Evolutionary conservation across 2,113 vertebrate genomes (phyloP).

Genomic region (Phyllopteryx taeniolatus): DNA sequence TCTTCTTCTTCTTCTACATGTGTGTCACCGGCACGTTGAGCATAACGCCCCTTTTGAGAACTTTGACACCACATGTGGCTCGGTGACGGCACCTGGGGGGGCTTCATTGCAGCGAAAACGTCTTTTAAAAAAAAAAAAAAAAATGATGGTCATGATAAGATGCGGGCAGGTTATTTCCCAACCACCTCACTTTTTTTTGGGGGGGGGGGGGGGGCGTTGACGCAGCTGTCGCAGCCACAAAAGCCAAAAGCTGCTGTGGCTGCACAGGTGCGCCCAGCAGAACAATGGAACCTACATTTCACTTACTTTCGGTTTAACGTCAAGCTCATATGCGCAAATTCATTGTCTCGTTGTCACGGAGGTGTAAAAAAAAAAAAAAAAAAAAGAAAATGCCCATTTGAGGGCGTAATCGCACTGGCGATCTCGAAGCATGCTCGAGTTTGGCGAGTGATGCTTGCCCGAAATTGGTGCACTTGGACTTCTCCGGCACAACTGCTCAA

Average conservation of each 20-base stretch:
- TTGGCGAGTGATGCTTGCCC: background rate
- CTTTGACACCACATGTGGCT: slow-evolving; percentile 3
- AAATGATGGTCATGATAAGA: background rate
- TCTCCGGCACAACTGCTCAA: no score
- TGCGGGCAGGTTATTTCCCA: slow-evolving; percentile 9
- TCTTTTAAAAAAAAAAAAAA: background rate
- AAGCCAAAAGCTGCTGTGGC: slow-evolving; percentile 40
- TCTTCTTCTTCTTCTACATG: background rate
- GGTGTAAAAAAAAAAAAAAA: background rate
- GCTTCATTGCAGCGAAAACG: background rate
- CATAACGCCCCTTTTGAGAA: slow-evolving; percentile 48
- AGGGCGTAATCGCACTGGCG: no score
- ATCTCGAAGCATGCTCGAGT: no score
- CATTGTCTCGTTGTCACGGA: background rate
- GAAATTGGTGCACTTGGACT: no score
- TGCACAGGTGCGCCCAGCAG: slow-evolving; percentile 50
- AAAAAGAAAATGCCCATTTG: no score
- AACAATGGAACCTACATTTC: slow-evolving; percentile 48
- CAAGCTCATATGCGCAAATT: background rate
- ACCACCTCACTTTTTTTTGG: background rate
- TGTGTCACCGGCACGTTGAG: slow-evolving; percentile 43
- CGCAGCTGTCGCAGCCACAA: slow-evolving; percentile 55
- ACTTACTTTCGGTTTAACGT: background rate
- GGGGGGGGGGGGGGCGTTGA: background rate
- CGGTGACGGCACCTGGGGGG: no score